These are phyloP conservation scores for Polymixis flavicincta DNA, from an alignment of 2,888 invertebrate genomes.

Conservation along the genomic window DNA sequence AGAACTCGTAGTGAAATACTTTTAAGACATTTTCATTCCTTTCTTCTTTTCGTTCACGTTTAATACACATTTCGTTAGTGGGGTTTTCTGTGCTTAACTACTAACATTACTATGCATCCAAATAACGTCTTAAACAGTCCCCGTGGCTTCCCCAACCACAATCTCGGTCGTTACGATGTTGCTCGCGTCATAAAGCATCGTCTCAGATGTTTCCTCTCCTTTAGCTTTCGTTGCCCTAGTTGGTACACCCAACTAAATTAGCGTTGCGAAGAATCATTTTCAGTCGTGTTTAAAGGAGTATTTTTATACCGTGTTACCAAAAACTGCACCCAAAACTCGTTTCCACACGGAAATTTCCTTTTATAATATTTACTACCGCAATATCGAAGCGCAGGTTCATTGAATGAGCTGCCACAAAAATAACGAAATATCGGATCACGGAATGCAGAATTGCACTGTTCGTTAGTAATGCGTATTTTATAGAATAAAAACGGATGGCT, in stretches of 20 bases:
- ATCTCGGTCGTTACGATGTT: constrained; percentile 70
- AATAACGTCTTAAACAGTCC: constrained; percentile 62
- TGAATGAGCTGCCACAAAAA: constrained; percentile 40
- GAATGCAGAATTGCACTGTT: constrained; percentile 46
- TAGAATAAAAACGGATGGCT: constrained; percentile 26
- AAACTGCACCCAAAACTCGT: not conserved
- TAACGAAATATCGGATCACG: constrained; percentile 29
- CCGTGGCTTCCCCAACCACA: constrained; percentile 61
- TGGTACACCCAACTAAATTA: constrained; percentile 48
- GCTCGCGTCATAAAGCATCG: constrained; percentile 64
- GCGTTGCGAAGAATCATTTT: constrained; percentile 18
- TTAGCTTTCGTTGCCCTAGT: constrained; percentile 43
- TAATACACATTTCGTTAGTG: constrained; percentile 5
- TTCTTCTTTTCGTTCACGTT: not conserved
- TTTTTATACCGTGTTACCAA: not conserved
- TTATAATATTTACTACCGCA: constrained; percentile 12
- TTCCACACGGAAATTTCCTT: constrained; percentile 1
- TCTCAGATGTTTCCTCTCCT: constrained; percentile 47
- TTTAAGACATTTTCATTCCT: too few species aligned
- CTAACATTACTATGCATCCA: constrained; percentile 39
- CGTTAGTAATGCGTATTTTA: constrained; percentile 41
- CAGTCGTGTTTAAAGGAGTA: not conserved
- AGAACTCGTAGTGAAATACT: too few species aligned
- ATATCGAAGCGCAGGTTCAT: constrained; percentile 30
- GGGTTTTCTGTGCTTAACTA: not conserved